Conservation (phyloP, 2,888 invertebrate species). For the Dolichomitus sp. region DNA sequence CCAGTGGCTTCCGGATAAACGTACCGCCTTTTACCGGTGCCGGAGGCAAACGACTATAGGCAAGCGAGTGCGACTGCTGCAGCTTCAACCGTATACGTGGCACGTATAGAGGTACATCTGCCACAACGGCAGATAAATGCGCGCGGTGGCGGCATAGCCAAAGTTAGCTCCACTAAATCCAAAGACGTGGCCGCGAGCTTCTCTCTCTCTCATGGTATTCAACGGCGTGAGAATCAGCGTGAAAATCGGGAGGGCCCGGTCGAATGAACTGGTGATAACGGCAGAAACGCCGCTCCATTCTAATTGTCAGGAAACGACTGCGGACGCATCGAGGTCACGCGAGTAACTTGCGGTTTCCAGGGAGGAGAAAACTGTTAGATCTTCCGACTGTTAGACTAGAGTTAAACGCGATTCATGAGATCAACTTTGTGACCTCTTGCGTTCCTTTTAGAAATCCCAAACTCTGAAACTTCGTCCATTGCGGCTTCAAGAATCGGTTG, state of each 20-base stretch:
- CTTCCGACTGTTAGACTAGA: neutral
- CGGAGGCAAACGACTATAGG: conserved; percentile 66
- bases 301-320: conserved; percentile 65
- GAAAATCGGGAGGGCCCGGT: conserved; percentile 43
- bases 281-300: conserved; percentile 50
- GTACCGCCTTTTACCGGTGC: conserved; percentile 67
- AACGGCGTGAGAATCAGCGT: conserved; percentile 48
- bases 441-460: too few species aligned
- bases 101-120: conserved; percentile 58
- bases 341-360: conserved; percentile 21
- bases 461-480: neutral
- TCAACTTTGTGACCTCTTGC: neutral
- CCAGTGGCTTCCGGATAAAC: conserved; percentile 74
- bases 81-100: conserved; percentile 54
- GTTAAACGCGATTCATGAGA: neutral
- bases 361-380: conserved; percentile 10
- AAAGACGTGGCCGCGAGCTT: conserved; percentile 58
- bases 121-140: conserved; percentile 65
- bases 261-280: conserved; percentile 60
- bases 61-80: conserved; percentile 69
- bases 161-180: conserved; percentile 68
- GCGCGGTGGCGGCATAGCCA: conserved; percentile 57
- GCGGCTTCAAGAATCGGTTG: neutral
- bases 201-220: conserved; percentile 35
- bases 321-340: conserved; percentile 54